Evolutionary conservation across 2,888 invertebrate species (phyloP), one percentile per base, ranked within the genome.

Genomic region (Pristionchus arcanus): DNA sequence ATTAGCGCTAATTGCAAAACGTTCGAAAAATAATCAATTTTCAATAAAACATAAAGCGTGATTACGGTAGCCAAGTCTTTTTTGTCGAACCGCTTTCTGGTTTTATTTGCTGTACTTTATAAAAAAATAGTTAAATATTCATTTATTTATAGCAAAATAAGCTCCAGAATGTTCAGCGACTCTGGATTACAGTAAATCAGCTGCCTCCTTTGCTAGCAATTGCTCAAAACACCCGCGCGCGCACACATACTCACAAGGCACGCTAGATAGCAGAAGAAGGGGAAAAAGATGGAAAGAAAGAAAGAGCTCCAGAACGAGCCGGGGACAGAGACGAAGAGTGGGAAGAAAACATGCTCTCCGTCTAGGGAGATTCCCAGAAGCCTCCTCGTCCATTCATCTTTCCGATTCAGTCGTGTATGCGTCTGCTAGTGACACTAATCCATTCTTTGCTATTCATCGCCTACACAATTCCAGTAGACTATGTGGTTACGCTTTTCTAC

Each of bases 321-420:
- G 28, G 13, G 25, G 81, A 81, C 11, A 34, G 81, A 53, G 81
- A 53, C 28, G 42, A 7, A 3, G 16, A 34, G 13, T 16, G 31
- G 71, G 19, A 34, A 31, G 71, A 74, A 74, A 74, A 74, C 74
- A 74, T 74, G n/a, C 71, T 37, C 37, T 11, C 74, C 74, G 37
- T 74, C 74, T 74, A 34, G 74, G 74, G 74, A 34, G 37, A 49
- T 81, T 53, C 81, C n/a, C 49, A n/a, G 49, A 49, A 49, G n/a
- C 11, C 77, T 21, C 55, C 55, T 21, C 63, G 63, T 25, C 49
- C 81, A 81, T 81, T 81, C 81, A 81, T 81, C 81, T 81, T 42
- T 28, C 81, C 53, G 81, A 53, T 53, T 74, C 37, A 31, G 74
- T n/a, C 81, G 13, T 63, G 25, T 63, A 63, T 63, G 21, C 21